Percentiles rank a stretch among this genome's conserved stretches.
These are phyloP conservation scores for Alauda arvensis DNA, from an alignment of 2,797 vertebrate species.

Conservation along the genomic window DNA sequence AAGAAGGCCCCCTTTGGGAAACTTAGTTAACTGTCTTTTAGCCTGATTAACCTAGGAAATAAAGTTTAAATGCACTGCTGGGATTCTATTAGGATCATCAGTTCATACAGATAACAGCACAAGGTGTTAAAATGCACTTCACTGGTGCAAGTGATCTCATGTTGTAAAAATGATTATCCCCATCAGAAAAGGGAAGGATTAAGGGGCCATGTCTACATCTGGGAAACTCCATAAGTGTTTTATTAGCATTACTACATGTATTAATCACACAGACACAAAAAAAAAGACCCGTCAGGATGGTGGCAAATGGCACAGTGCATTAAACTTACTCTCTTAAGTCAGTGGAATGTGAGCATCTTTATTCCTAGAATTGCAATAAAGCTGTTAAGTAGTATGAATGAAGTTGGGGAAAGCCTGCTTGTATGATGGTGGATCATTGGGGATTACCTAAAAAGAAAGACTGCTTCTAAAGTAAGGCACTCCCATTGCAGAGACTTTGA, in stretches of 20 bases:
- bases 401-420: not conserved
- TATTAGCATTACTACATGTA: constrained; percentile 22
- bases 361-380: not conserved
- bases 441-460: constrained; percentile 5
- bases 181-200: constrained; percentile 60
- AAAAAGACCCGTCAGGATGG: not conserved
- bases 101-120: constrained; percentile 41
- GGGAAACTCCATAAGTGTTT: not conserved
- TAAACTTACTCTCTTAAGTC: not conserved
- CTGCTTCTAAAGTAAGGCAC: not conserved
- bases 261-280: not conserved
- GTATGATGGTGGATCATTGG: not conserved
- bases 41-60: constrained; percentile 67
- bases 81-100: constrained; percentile 58
- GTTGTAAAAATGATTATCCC: constrained; percentile 68
- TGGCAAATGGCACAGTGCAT: not conserved
- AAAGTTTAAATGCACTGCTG: constrained; percentile 64
- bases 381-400: not conserved
- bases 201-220: constrained; percentile 19
- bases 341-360: not conserved
- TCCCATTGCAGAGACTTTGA: not conserved
- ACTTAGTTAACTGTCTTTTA: constrained; percentile 61
- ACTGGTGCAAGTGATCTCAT: constrained; percentile 56
- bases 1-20: constrained; percentile 23
- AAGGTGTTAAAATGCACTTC: constrained; percentile 61